Percentiles rank a stretch among this genome's conserved stretches.
Conservation (phyloP, 2,113 vertebrate species). For the Cephalophus harveyi region DNA sequence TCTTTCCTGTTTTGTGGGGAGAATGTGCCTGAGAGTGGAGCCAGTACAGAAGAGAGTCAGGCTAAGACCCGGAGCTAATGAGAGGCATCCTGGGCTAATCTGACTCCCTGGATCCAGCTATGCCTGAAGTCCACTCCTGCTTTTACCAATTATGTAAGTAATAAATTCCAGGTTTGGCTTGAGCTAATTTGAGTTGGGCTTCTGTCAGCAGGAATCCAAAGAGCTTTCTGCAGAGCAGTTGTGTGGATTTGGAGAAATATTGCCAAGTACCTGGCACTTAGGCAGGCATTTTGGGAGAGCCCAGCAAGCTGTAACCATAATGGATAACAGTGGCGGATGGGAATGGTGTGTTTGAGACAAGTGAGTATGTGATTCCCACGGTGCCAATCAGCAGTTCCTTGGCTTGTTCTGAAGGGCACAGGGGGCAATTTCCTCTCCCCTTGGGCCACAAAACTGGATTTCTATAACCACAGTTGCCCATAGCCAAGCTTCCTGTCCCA, state of each 20-base stretch:
- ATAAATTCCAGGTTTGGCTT: neutral
- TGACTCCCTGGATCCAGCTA: neutral
- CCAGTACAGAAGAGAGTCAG: neutral
- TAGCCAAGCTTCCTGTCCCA: neutral
- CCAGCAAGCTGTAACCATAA: neutral
- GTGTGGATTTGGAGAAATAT: neutral
- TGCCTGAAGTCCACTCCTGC: neutral
- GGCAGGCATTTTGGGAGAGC: neutral
- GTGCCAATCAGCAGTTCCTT: neutral
- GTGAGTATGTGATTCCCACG: neutral
- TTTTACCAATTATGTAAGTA: conserved; percentile 21
- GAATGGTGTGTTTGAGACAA: neutral
- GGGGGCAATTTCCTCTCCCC: neutral
- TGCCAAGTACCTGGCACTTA: neutral
- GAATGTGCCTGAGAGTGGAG: neutral
- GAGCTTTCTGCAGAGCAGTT: neutral
- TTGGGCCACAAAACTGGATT: neutral
- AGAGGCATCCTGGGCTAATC: neutral
- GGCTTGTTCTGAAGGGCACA: neutral
- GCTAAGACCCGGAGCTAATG: neutral
- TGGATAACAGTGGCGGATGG: neutral
- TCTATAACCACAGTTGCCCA: neutral
- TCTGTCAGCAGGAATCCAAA: neutral
- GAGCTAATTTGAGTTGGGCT: neutral
- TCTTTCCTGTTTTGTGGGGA: neutral